Conservation (phyloP, 2,888 invertebrate species). For the Gymnosoma rotundatum region DNA sequence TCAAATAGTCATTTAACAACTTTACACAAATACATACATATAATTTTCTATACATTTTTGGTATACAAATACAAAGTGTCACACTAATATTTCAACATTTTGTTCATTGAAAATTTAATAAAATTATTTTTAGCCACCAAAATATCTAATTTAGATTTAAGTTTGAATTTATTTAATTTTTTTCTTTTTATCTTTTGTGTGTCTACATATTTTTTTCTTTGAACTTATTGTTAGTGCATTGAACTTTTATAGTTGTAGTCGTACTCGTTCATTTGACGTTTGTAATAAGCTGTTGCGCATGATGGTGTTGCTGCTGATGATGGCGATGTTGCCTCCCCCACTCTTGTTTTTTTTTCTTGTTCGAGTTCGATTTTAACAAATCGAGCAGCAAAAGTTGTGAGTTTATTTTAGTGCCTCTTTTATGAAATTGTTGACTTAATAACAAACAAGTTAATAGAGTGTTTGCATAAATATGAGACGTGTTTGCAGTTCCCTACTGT, state of each 20-base stretch:
- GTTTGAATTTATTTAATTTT: constrained; percentile 38
- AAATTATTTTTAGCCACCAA: constrained; percentile 52
- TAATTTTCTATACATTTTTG: not conserved
- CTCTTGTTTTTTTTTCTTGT: not conserved
- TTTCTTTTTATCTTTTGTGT: constrained; percentile 1
- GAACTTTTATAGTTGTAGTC: constrained; percentile 49
- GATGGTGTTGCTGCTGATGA: constrained; percentile 16
- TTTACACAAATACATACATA: not conserved
- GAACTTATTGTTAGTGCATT: constrained; percentile 49
- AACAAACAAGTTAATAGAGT: constrained; percentile 15
- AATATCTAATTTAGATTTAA: constrained; percentile 45
- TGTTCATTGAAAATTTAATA: constrained; percentile 8
- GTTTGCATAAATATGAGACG: not conserved
- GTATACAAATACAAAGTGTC: constrained; percentile 1
- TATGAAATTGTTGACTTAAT: constrained; percentile 8
- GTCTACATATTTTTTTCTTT: constrained; percentile 29
- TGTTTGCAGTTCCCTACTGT: constrained; percentile 3
- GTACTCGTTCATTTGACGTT: constrained; percentile 26
- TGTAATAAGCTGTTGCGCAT: constrained; percentile 35
- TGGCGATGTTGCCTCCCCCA: constrained; percentile 41
- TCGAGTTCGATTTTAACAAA: constrained; percentile 23
- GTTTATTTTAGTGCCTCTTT: constrained; percentile 23
- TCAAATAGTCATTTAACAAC: constrained; percentile 17
- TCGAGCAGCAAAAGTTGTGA: constrained; percentile 35
- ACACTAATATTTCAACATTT: constrained; percentile 25